Conservation (phyloP, 2,797 vertebrate genomes). For the Moxostoma hubbsi region DNA sequence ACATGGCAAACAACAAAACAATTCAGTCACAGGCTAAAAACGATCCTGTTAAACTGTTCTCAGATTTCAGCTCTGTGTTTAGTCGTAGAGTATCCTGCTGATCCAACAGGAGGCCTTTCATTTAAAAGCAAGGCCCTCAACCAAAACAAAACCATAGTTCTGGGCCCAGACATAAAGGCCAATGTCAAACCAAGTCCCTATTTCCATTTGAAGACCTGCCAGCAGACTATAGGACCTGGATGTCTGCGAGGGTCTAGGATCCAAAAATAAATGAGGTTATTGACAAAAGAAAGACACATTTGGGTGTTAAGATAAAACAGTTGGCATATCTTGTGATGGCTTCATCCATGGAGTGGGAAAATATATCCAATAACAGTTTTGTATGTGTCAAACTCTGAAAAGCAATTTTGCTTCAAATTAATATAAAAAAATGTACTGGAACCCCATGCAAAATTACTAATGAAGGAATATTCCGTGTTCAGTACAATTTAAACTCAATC, state of each 20-base stretch:
- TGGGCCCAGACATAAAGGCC: not conserved
- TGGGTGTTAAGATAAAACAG: not conserved
- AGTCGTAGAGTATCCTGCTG: constrained; percentile 8
- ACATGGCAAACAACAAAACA: constrained; percentile 21
- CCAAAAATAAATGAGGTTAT: constrained; percentile 26
- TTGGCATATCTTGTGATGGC: constrained; percentile 62
- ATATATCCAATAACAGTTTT: constrained; percentile 9
- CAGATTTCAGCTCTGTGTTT: constrained; percentile 34
- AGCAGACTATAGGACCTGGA: not conserved
- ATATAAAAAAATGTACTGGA: too few species aligned
- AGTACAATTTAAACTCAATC: too few species aligned
- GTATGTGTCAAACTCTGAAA: constrained; percentile 9
- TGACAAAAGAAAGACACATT: constrained; percentile 13
- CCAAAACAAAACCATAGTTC: not conserved
- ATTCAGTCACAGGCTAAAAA: constrained; percentile 31
- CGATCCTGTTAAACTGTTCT: constrained; percentile 23
- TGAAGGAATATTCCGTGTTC: too few species aligned
- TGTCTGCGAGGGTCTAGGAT: not conserved
- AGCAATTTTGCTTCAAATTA: too few species aligned
- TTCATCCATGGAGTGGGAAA: constrained; percentile 24
- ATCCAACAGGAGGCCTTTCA: constrained; percentile 15
- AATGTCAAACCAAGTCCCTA: not conserved
- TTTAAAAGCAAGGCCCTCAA: not conserved
- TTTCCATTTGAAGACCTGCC: not conserved
- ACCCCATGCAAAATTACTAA: too few species aligned